Evolutionary conservation across 2,797 vertebrate genomes (phyloP).

Genomic region (Rachycentron canadum): DNA sequence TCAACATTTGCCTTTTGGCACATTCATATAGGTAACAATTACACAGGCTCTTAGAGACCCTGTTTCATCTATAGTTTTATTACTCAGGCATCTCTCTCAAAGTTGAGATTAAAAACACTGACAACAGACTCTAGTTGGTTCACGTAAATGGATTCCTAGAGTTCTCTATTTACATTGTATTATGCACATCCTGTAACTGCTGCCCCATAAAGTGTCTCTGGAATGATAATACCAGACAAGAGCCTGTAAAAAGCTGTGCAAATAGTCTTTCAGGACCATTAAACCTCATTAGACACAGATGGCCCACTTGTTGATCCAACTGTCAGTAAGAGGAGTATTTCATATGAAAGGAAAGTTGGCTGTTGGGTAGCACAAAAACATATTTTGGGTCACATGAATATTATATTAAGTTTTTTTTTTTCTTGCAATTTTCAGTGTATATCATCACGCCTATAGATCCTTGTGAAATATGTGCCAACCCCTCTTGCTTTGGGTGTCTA

Average conservation of each 20-base stretch:
- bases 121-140: conserved; percentile 1
- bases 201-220: conserved; percentile 32
- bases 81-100: neutral
- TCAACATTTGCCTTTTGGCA: conserved; percentile 1
- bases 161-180: conserved; percentile 30
- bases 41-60: neutral
- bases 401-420: conserved; percentile 21
- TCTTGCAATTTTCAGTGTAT: conserved; percentile 57
- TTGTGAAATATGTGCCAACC: conserved; percentile 84
- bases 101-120: neutral
- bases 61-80: neutral
- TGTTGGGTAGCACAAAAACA: neutral
- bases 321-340: conserved; percentile 19
- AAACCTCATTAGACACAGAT: conserved; percentile 30
- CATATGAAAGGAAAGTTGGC: neutral
- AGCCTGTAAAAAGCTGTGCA: conserved; percentile 34
- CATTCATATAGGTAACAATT: conserved; percentile 4
- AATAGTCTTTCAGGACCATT: conserved; percentile 24
- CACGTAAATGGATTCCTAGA: conserved; percentile 18
- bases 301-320: conserved; percentile 1
- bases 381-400: conserved; percentile 26
- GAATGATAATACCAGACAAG: conserved; percentile 29
- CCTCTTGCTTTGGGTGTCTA: conserved; percentile 78
- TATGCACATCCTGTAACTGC: conserved; percentile 17
- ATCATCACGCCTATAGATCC: conserved; percentile 66